phyloP scores from a whole-genome alignment of 2,888 invertebrate species.

The Microdon myrmicae region DNA sequence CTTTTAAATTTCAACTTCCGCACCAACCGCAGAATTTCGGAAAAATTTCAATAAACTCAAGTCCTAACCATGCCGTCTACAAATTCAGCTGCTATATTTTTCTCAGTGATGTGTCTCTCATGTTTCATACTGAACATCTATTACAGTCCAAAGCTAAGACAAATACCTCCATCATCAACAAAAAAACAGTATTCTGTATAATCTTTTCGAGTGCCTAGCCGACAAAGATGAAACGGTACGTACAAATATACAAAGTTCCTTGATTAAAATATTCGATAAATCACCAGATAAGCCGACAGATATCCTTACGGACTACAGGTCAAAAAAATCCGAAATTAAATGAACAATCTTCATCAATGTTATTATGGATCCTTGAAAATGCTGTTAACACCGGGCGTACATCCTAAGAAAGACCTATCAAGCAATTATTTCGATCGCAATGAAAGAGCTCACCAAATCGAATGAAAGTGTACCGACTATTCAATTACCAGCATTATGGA shows the following conservation, averaged over 20 bases:
- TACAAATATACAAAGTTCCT: constrained; percentile 75
- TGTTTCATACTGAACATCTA: no score
- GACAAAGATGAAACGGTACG: constrained; percentile 81
- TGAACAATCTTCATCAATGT: constrained; percentile 70
- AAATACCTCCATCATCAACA: no score
- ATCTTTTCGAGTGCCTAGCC: constrained; percentile 65
- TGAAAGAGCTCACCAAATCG: constrained; percentile 79
- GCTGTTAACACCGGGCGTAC: constrained; percentile 70
- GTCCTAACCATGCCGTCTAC: no score
- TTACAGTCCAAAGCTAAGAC: no score
- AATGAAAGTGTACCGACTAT: constrained; percentile 76
- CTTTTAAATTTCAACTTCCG: no score
- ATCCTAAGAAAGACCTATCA: constrained; percentile 73
- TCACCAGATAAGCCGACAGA: constrained; percentile 79
- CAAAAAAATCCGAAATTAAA: constrained; percentile 74
- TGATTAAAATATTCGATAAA: constrained; percentile 78
- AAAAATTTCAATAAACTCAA: no score
- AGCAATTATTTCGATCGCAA: constrained; percentile 73
- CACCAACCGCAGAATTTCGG: no score
- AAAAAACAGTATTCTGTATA: constrained; percentile 61
- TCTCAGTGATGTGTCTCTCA: no score
- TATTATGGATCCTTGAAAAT: constrained; percentile 72
- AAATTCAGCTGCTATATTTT: no score
- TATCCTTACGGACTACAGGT: constrained; percentile 76
- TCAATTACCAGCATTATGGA: constrained; percentile 82